Percentiles rank a stretch among this genome's conserved stretches.
phyloP scores from a whole-genome alignment of 2,888 invertebrate genomes.

The Drosophila limbata region DNA sequence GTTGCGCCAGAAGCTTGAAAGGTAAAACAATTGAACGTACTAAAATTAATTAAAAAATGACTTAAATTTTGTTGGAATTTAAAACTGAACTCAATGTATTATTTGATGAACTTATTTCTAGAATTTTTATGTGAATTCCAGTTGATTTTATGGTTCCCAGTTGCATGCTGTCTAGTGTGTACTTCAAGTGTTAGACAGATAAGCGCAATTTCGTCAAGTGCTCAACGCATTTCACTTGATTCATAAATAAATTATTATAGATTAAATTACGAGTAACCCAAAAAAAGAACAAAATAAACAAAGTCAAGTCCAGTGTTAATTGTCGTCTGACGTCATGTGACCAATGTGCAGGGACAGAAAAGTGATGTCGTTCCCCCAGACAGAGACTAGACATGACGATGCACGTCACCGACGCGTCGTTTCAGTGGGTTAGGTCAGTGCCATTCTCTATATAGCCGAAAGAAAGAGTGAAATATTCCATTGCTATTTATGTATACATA shows the following conservation, averaged over 20 bases:
- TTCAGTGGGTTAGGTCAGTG: constrained; percentile 65
- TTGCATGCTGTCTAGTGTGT: constrained; percentile 32
- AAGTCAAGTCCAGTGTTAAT: constrained; percentile 36
- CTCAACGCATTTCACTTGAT: constrained; percentile 47
- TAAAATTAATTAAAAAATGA: background rate
- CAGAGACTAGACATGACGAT: constrained; percentile 37
- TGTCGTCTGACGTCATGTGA: constrained; percentile 13
- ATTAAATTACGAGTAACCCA: constrained; percentile 4
- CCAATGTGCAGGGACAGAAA: constrained; percentile 10
- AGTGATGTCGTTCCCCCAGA: constrained; percentile 24
- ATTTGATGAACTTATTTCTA: background rate
- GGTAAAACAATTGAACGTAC: background rate
- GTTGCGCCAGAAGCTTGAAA: too few species aligned
- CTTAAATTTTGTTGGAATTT: background rate
- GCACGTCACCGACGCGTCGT: constrained; percentile 47
- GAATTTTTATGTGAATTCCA: background rate
- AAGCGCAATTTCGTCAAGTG: constrained; percentile 58
- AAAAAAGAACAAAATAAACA: background rate
- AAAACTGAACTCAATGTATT: background rate
- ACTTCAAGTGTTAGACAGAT: constrained; percentile 44
- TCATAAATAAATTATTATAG: constrained; percentile 62
- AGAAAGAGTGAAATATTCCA: constrained; percentile 33
- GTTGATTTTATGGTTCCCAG: background rate
- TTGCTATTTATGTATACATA: constrained; percentile 50
- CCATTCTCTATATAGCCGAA: constrained; percentile 22